A percentile compares a stretch with the other conserved stretches of the same genome.
Conservation (phyloP, 2,888 invertebrate genomes). For the Busseola fusca region DNA sequence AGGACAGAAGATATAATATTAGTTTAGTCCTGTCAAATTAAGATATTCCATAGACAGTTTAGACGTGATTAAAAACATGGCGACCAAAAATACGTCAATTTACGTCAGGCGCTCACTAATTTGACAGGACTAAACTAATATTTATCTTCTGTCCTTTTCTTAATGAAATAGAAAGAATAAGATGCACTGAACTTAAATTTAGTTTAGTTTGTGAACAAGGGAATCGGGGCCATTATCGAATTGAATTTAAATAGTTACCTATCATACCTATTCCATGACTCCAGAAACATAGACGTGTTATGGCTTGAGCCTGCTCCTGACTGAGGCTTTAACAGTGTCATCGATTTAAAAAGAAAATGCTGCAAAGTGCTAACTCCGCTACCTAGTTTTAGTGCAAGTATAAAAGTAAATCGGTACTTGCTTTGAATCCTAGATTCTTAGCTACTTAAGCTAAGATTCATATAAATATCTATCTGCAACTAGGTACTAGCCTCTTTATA, state of each 20-base stretch:
- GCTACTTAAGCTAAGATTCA: not conserved
- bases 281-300: not conserved
- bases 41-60: too few relatives aligned
- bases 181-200: too few relatives aligned
- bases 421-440: not conserved
- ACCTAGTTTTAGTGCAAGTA: conserved; percentile 6
- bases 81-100: too few relatives aligned
- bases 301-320: not conserved
- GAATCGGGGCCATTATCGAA: too few relatives aligned
- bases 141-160: too few relatives aligned
- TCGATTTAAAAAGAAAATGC: conserved; percentile 1
- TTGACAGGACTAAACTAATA: too few relatives aligned
- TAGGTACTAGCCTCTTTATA: conserved; percentile 12
- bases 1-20: too few relatives aligned
- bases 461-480: conserved; percentile 8
- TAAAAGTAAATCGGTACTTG: conserved; percentile 6
- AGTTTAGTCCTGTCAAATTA: too few relatives aligned
- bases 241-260: not conserved
- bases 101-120: too few relatives aligned
- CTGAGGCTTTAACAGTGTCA: not conserved
- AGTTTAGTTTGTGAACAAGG: too few relatives aligned
- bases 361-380: not conserved
- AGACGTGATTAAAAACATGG: too few relatives aligned
- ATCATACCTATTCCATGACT: not conserved
- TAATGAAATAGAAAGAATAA: too few relatives aligned